Percentiles rank a stretch among this genome's conserved stretches.
Conservation (phyloP, 1,140 invertebrate genomes). For the Parapsyche elsis region DNA sequence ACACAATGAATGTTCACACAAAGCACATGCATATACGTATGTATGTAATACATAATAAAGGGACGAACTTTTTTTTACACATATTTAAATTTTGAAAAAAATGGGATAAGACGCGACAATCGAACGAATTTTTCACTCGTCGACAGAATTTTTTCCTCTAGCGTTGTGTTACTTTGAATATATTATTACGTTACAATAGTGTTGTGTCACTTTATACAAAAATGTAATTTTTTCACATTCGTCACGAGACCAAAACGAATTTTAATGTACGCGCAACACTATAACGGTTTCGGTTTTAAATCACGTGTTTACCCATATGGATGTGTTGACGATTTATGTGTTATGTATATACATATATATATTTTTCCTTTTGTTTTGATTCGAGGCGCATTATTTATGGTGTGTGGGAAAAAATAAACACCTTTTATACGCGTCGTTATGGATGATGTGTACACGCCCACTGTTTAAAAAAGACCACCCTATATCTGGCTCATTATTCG, state of each 20-base stretch:
- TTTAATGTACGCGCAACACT: not conserved
- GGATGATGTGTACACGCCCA: conserved; percentile 5
- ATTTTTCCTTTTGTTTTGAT: conserved; percentile 18
- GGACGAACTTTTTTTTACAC: conserved; percentile 14
- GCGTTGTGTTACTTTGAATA: not conserved
- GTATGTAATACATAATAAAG: conserved; percentile 6
- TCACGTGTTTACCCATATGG: no score
- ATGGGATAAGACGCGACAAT: not conserved
- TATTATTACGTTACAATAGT: not conserved
- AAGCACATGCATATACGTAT: not conserved
- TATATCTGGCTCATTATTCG: no score
- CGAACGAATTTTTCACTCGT: not conserved
- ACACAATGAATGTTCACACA: not conserved
- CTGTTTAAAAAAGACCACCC: conserved; percentile 6
- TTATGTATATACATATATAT: not conserved
- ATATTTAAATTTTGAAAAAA: conserved; percentile 29
- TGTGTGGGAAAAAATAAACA: conserved; percentile 16
- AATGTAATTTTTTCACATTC: conserved; percentile 1
- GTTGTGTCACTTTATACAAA: conserved; percentile 3
- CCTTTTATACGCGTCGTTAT: conserved; percentile 7
- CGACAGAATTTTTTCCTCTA: not conserved
- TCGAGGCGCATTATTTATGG: conserved; percentile 16
- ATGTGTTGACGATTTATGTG: no score
- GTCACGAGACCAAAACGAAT: conserved; percentile 4
- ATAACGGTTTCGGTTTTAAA: no score